These are phyloP conservation scores for Melanotaenia duboulayi DNA, from an alignment of 2,113 vertebrate species.

Conservation along the genomic window DNA sequence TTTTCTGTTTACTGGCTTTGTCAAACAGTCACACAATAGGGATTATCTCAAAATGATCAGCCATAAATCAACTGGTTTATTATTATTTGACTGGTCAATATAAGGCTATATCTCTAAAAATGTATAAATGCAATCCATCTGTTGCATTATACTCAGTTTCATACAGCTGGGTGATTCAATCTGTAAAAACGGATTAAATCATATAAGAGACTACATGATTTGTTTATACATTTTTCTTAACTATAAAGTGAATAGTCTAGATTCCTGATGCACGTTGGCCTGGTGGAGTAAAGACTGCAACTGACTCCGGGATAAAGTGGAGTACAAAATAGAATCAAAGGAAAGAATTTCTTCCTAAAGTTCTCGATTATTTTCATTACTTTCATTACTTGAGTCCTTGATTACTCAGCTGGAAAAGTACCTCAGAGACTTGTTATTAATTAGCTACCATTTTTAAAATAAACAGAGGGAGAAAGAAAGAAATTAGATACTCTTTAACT, in stretches of 20 bases:
- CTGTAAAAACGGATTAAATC: no score
- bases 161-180: no score
- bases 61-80: no score
- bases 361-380: background rate
- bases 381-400: no score
- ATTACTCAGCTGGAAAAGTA: background rate
- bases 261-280: background rate
- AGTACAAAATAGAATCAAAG: background rate
- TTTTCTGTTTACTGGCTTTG: background rate
- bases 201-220: no score
- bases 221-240: background rate
- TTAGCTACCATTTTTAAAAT: background rate
- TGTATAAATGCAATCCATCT: no score
- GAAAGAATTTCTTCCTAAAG: background rate
- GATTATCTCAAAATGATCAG: background rate
- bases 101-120: no score
- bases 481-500: no score
- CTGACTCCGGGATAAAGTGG: background rate
- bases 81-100: no score
- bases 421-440: conserved; percentile 7
- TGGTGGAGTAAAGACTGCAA: background rate
- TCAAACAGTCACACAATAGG: background rate
- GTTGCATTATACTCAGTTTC: no score
- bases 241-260: background rate
- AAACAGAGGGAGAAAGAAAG: no score